phyloP scores from a whole-genome alignment of 1,140 invertebrate genomes.

The Anthonomus grandis region DNA sequence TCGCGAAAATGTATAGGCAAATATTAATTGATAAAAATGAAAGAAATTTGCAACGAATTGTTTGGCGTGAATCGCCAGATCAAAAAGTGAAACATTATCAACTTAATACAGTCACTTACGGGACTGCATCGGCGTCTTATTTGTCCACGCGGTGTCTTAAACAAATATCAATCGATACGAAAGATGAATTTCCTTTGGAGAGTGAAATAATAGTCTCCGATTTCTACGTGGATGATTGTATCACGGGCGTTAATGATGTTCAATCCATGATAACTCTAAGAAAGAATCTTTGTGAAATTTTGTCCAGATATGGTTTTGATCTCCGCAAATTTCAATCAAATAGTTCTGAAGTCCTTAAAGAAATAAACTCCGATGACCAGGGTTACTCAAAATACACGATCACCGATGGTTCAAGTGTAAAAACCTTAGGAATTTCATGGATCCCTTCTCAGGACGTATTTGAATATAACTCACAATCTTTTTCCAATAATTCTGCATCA shows the following conservation, averaged over 20 bases:
- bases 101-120: slow-evolving; percentile 48
- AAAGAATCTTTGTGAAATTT: slow-evolving; percentile 23
- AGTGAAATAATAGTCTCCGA: slow-evolving; percentile 39
- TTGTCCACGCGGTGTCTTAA: slow-evolving; percentile 41
- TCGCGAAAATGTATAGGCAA: slow-evolving; percentile 50
- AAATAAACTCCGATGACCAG: not conserved
- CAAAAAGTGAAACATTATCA: slow-evolving; percentile 38
- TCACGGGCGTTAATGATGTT: slow-evolving; percentile 42
- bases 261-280: slow-evolving; percentile 6
- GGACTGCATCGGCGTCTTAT: slow-evolving; percentile 44
- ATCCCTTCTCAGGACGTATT: not conserved
- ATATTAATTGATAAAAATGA: slow-evolving; percentile 42
- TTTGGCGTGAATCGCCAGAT: slow-evolving; percentile 42
- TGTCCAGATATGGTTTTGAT: slow-evolving; percentile 29
- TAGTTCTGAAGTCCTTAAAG: not conserved
- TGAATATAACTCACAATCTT: slow-evolving; percentile 10
- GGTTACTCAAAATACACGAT: not conserved
- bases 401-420: not conserved
- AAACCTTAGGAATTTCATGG: not conserved
- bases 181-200: slow-evolving; percentile 30
- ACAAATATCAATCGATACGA: slow-evolving; percentile 34
- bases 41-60: slow-evolving; percentile 46
- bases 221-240: slow-evolving; percentile 53
- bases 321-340: slow-evolving; percentile 39
- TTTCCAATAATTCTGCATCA: slow-evolving; percentile 1